Evolutionary conservation across 37 sponge, comb jelly and placozoan species (phyloP).

Genomic region (Lycopodina hypogea): DNA sequence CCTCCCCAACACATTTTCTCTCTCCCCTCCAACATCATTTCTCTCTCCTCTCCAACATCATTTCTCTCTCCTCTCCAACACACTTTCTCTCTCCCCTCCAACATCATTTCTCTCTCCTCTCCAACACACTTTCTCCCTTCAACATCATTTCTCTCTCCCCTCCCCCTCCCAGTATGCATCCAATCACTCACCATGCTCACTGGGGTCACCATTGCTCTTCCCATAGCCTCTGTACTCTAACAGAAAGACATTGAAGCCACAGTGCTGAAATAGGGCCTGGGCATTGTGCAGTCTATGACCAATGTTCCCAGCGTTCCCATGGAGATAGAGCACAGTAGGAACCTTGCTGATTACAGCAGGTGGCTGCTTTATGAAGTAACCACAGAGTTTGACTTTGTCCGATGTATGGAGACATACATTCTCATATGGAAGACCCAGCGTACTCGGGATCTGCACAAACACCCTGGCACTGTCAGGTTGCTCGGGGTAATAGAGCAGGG

Average conservation of each 20-base stretch:
- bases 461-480: conserved; percentile 92
- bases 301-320: conserved; percentile 98
- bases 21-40: no score
- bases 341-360: conserved; percentile 41
- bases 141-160: no score
- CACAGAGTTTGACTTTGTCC: conserved; percentile 74
- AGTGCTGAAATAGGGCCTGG: conserved; percentile 85
- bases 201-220: conserved; percentile 90
- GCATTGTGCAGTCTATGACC: conserved; percentile 97
- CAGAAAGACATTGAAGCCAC: conserved; percentile 90
- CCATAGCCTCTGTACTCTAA: conserved; percentile 98
- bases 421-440: conserved; percentile 90
- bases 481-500: conserved; percentile 94
- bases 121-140: no score
- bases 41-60: no score
- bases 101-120: no score
- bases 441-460: conserved; percentile 92
- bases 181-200: conserved; percentile 75
- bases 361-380: conserved; percentile 92
- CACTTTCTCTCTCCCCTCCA: no score
- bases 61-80: no score
- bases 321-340: conserved; percentile 89
- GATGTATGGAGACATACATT: conserved; percentile 73
- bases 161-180: no score
- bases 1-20: no score